Conservation (phyloP, 2,888 invertebrate species). For the Leucoma salicis region DNA sequence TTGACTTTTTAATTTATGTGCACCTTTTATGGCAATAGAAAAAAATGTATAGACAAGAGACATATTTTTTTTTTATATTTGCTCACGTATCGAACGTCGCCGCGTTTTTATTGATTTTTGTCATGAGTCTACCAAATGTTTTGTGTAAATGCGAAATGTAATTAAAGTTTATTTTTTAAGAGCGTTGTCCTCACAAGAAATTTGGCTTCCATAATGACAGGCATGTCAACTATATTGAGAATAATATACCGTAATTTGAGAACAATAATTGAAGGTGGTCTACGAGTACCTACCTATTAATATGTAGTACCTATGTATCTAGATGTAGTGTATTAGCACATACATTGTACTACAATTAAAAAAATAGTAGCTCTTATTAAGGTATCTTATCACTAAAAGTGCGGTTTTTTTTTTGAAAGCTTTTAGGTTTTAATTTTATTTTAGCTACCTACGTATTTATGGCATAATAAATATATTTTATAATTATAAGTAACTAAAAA, state of each 20-base stretch:
- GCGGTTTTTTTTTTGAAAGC: too few relatives aligned
- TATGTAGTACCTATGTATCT: too few relatives aligned
- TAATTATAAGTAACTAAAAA: too few relatives aligned
- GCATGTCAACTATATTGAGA: not conserved
- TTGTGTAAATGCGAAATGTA: slow-evolving; percentile 54
- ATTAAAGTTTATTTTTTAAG: slow-evolving; percentile 30
- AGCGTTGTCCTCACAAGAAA: slow-evolving; percentile 31
- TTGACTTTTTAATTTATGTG: slow-evolving; percentile 76
- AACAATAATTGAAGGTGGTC: too few relatives aligned
- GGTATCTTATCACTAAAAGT: too few relatives aligned
- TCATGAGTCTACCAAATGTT: slow-evolving; percentile 60
- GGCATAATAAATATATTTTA: too few relatives aligned
- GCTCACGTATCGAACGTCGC: slow-evolving; percentile 47
- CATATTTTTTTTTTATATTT: slow-evolving; percentile 48
- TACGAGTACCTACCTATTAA: too few relatives aligned
- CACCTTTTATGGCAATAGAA: slow-evolving; percentile 50
- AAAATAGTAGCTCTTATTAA: too few relatives aligned
- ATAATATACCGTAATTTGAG: not conserved
- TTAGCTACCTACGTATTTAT: too few relatives aligned
- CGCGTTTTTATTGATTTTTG: slow-evolving; percentile 65
- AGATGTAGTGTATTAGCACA: too few relatives aligned
- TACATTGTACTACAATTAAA: too few relatives aligned
- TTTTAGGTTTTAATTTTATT: too few relatives aligned
- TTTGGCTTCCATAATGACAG: slow-evolving; percentile 10
- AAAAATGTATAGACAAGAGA: slow-evolving; percentile 36